Evolutionary conservation across 2,113 vertebrate species (phyloP).

Genomic region (Scalopus aquaticus): DNA sequence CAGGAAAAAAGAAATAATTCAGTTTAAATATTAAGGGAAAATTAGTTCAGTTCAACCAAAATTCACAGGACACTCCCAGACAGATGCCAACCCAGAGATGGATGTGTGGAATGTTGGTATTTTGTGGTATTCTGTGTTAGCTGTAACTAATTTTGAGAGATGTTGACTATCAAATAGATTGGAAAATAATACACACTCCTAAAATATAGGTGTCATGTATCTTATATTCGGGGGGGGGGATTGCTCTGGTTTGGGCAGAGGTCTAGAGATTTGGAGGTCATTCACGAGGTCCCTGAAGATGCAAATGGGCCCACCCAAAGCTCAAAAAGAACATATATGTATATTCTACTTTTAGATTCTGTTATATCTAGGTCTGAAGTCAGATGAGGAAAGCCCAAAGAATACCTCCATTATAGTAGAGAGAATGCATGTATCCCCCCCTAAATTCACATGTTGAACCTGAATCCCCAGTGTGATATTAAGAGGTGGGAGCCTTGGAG

Average conservation of each 20-base stretch:
- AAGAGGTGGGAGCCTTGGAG: neutral
- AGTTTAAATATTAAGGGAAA: conserved; percentile 28
- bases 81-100: neutral
- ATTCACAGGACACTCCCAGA: neutral
- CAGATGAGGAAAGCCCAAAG: neutral
- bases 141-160: conserved; percentile 3
- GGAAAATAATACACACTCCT: conserved; percentile 6
- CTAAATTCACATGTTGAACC: neutral
- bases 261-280: neutral
- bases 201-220: neutral
- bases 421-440: neutral
- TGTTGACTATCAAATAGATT: neutral
- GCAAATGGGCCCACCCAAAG: neutral
- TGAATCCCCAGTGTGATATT: neutral
- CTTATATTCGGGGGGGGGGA: neutral
- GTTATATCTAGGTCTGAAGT: neutral
- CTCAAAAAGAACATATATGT: neutral
- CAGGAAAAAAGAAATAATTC: conserved; percentile 50
- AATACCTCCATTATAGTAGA: neutral
- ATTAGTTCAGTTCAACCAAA: neutral
- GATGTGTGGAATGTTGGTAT: neutral
- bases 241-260: neutral
- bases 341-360: neutral
- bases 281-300: neutral
- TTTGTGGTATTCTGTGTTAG: neutral